Evolutionary conservation across 2,113 vertebrate genomes (phyloP).

Genomic region (Zosterops borbonicus): DNA sequence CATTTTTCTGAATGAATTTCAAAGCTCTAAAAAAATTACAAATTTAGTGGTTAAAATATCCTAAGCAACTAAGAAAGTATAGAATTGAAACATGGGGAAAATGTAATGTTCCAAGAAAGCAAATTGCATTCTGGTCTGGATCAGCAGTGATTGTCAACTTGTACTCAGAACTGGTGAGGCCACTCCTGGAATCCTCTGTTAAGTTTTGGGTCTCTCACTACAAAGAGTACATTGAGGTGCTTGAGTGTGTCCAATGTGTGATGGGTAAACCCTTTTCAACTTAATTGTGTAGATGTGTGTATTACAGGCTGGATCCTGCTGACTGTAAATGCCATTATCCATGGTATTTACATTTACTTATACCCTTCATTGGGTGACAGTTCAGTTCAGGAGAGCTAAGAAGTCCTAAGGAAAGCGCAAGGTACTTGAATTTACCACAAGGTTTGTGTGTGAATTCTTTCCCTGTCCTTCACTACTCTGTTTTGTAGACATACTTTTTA

Average conservation of each 20-base stretch:
- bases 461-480: background rate
- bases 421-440: background rate
- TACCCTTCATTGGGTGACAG: background rate
- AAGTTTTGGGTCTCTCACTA: background rate
- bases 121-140: background rate
- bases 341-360: background rate
- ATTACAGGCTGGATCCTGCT: background rate
- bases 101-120: background rate
- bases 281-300: background rate
- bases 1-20: background rate
- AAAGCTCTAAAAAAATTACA: background rate
- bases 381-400: background rate
- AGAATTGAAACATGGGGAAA: background rate
- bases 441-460: background rate
- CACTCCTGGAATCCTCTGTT: background rate
- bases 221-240: background rate
- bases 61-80: background rate
- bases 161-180: background rate
- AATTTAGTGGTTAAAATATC: background rate
- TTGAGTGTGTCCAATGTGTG: fast-evolving
- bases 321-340: background rate
- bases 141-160: background rate
- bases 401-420: background rate
- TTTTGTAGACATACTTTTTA: background rate
- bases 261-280: background rate